A percentile compares a stretch with the other conserved stretches of the same genome.
phyloP scores from a whole-genome alignment of 2,113 vertebrate species.

The cattle (Bos taurus) region DNA sequence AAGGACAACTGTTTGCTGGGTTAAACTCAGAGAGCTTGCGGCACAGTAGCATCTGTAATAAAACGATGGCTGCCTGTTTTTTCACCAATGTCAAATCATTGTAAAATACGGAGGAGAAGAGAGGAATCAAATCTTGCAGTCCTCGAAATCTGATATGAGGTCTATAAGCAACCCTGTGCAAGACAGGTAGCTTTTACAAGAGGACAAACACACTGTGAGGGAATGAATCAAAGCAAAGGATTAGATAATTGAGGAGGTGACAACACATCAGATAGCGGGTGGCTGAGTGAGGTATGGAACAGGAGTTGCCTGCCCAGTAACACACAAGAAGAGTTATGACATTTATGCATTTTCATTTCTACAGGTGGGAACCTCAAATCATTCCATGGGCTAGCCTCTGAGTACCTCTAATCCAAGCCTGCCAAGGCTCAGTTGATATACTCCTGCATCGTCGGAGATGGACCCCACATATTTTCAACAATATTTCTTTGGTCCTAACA shows the following conservation, averaged over 20 bases:
- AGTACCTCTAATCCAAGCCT: constrained; percentile 80
- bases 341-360: constrained; percentile 86
- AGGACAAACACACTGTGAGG: constrained; percentile 67
- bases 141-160: constrained; percentile 53
- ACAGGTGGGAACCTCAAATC: constrained; percentile 83
- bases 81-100: constrained; percentile 63
- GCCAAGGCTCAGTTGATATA: constrained; percentile 80
- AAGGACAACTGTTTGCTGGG: constrained; percentile 28
- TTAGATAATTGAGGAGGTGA: constrained; percentile 78
- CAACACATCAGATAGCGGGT: constrained; percentile 73
- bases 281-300: constrained; percentile 77
- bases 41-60: constrained; percentile 46
- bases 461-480: constrained; percentile 75
- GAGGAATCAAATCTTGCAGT: constrained; percentile 60
- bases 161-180: constrained; percentile 55
- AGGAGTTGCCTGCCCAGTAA: constrained; percentile 67
- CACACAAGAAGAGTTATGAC: constrained; percentile 80
- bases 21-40: not conserved
- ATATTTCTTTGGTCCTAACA: constrained; percentile 77
- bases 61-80: not conserved
- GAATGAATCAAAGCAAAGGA: constrained; percentile 79
- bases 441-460: constrained; percentile 72
- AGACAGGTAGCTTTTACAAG: constrained; percentile 70
- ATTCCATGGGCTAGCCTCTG: constrained; percentile 67
- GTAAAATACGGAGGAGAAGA: constrained; percentile 68